A percentile compares a stretch with the other conserved stretches of the same genome.
These are phyloP conservation scores for Plutomurus gul DNA, from an alignment of 1,140 invertebrate genomes.

Conservation along the genomic window DNA sequence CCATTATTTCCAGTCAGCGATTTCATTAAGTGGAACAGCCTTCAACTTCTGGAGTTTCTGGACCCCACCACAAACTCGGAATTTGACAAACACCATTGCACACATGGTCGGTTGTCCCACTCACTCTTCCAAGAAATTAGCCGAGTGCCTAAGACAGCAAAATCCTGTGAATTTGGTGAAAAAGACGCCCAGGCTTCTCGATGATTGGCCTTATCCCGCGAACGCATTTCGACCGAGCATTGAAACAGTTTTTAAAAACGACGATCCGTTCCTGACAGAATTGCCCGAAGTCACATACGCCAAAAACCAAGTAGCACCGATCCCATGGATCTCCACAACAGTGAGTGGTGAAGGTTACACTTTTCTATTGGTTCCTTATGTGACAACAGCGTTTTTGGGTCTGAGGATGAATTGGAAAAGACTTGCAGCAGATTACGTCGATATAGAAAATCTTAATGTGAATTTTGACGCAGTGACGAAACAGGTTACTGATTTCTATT, in stretches of 20 bases:
- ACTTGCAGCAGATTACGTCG: neutral
- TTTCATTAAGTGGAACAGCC: constrained; percentile 41
- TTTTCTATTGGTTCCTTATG: neutral
- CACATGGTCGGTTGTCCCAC: constrained; percentile 39
- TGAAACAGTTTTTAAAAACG: neutral
- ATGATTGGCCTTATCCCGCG: constrained; percentile 1
- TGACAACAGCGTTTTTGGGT: neutral
- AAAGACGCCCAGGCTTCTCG: constrained; percentile 28
- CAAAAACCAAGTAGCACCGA: neutral
- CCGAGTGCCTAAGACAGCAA: constrained; percentile 29
- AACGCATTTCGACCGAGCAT: constrained; percentile 30
- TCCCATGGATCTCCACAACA: constrained; percentile 39
- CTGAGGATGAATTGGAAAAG: neutral
- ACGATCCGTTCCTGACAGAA: constrained; percentile 22
- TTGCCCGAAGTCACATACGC: constrained; percentile 31
- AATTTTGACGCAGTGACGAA: neutral
- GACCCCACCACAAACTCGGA: constrained; percentile 19
- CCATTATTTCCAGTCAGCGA: constrained; percentile 38
- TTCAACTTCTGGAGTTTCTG: constrained; percentile 45
- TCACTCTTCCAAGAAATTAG: neutral
- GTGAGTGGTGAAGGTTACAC: constrained; percentile 21
- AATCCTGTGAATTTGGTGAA: constrained; percentile 44
- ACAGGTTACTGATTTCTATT: constrained; percentile 34
- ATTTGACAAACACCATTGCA: constrained; percentile 31
- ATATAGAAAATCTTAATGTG: neutral